Conservation (phyloP, 2,113 vertebrate genomes). For the Eurypyga helias region DNA sequence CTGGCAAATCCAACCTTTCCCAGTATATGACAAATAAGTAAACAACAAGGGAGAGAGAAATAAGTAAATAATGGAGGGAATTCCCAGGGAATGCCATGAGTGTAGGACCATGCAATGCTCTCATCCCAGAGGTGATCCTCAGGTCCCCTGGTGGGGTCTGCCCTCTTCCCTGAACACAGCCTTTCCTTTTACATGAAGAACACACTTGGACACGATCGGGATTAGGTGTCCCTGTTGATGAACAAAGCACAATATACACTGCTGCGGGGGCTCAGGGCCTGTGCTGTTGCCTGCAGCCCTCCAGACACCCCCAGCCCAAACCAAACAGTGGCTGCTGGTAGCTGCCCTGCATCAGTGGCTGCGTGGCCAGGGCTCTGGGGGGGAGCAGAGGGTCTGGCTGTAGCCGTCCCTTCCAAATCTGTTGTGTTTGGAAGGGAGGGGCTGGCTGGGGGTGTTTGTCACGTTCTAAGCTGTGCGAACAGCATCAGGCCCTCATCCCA, state of each 20-base stretch:
- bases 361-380: accelerated
- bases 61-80: not conserved
- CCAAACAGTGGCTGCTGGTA: accelerated
- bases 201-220: not conserved
- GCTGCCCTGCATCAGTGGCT: not conserved
- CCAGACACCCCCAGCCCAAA: not conserved
- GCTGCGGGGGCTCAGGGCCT: not conserved
- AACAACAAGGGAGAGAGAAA: not conserved
- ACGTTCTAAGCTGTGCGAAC: not conserved
- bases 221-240: not conserved
- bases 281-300: not conserved
- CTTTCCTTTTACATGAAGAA: not conserved
- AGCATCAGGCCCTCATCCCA: accelerated
- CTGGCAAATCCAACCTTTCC: not conserved
- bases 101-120: accelerated
- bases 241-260: not conserved
- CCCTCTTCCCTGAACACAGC: not conserved
- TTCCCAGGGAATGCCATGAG: not conserved
- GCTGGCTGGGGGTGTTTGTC: not conserved
- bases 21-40: not conserved
- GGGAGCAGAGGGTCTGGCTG: not conserved
- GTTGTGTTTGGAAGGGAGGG: not conserved
- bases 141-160: not conserved
- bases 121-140: not conserved
- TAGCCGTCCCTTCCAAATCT: accelerated